Conservation (phyloP, 2,113 vertebrate species). For the Corydoras sp. region DNA sequence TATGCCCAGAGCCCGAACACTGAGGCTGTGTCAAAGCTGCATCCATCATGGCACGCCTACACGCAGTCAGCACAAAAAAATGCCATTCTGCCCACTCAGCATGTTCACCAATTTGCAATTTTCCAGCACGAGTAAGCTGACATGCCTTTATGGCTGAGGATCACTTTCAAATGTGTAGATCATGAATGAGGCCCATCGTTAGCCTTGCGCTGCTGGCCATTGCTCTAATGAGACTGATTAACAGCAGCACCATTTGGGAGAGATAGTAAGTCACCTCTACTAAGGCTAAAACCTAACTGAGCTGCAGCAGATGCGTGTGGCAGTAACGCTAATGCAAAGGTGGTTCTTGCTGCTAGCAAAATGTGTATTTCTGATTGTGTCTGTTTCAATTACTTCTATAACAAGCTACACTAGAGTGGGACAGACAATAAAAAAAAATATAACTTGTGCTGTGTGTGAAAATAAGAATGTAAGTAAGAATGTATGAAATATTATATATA, state of each 20-base stretch:
- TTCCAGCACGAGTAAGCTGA: slow-evolving; percentile 75
- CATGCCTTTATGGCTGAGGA: slow-evolving; percentile 86
- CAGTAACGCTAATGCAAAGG: slow-evolving; percentile 2
- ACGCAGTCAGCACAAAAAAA: slow-evolving; percentile 73
- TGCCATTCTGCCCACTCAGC: slow-evolving; percentile 80
- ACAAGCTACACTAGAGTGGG: too few relatives aligned
- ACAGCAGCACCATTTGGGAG: slow-evolving; percentile 83
- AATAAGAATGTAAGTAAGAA: too few relatives aligned
- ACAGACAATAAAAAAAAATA: too few relatives aligned
- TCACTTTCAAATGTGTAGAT: slow-evolving; percentile 93
- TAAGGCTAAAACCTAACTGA: slow-evolving; percentile 51
- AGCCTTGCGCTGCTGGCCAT: slow-evolving; percentile 69
- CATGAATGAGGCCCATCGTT: slow-evolving; percentile 87
- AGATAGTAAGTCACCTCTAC: slow-evolving; percentile 76
- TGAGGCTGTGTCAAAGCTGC: slow-evolving; percentile 99
- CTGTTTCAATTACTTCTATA: too few relatives aligned
- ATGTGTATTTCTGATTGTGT: too few relatives aligned
- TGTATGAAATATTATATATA: too few relatives aligned
- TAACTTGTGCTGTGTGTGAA: too few relatives aligned
- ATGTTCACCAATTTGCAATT: slow-evolving; percentile 94
- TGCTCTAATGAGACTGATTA: slow-evolving; percentile 93
- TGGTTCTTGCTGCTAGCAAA: not conserved
- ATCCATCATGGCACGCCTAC: slow-evolving; percentile 82
- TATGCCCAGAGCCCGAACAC: slow-evolving; percentile 99
- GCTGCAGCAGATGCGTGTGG: slow-evolving; percentile 3